These are phyloP conservation scores for Muscicapa adusta DNA, from an alignment of 2,113 vertebrate species.

Conservation along the genomic window DNA sequence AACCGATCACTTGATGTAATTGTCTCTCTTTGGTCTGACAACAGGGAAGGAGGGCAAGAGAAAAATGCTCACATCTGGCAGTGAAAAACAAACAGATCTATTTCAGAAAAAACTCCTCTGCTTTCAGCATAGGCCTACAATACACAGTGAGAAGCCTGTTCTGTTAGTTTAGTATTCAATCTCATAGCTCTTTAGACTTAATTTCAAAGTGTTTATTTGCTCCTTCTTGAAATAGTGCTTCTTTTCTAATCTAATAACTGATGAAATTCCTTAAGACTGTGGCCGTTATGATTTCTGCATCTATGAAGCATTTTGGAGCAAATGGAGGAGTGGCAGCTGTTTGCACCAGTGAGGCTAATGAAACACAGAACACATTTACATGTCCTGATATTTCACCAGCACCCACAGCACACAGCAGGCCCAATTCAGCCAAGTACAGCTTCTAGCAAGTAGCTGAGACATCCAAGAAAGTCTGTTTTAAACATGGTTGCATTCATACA, in stretches of 20 bases:
- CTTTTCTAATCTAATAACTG: not conserved
- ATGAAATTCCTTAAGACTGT: not conserved
- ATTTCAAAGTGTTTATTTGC: not conserved
- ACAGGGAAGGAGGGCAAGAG: not conserved
- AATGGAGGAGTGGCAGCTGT: not conserved
- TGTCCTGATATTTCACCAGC: not conserved
- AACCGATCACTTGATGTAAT: not conserved
- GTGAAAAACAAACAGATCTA: not conserved
- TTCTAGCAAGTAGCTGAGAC: not conserved
- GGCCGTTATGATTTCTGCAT: fast-evolving
- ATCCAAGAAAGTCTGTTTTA: not conserved
- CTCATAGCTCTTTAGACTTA: not conserved
- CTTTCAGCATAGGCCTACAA: not conserved
- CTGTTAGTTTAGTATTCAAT: not conserved
- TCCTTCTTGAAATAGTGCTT: not conserved
- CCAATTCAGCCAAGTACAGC: not conserved
- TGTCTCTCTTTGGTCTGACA: not conserved
- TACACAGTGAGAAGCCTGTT: not conserved
- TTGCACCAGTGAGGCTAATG: not conserved
- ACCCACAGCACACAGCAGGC: not conserved
- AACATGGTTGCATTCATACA: not conserved
- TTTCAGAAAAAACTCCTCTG: not conserved
- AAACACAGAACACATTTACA: not conserved
- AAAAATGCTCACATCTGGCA: not conserved
- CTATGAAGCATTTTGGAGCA: not conserved